Percentiles rank a stretch among this genome's conserved stretches.
Conservation (phyloP, 2,113 vertebrate genomes). For the Scopus umbretta region DNA sequence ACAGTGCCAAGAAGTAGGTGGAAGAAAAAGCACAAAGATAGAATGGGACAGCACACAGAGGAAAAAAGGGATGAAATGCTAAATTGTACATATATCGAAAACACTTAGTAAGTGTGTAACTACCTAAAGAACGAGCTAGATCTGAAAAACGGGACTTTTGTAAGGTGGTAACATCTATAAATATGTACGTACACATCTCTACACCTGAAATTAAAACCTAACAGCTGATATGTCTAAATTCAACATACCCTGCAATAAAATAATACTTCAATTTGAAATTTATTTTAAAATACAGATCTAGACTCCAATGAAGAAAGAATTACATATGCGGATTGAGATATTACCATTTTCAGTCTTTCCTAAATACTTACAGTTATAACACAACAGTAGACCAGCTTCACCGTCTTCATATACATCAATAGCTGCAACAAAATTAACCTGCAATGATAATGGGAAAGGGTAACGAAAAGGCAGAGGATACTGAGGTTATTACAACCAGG, state of each 20-base stretch:
- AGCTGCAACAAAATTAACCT: conserved; percentile 97
- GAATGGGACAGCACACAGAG: background rate
- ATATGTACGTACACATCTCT: background rate
- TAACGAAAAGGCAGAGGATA: background rate
- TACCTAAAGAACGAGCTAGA: background rate
- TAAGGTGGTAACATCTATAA: background rate
- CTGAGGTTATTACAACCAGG: background rate
- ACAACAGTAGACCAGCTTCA: conserved; percentile 93
- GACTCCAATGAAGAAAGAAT: background rate
- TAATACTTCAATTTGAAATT: background rate
- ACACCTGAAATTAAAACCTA: background rate
- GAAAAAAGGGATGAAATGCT: background rate
- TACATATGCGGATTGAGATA: background rate
- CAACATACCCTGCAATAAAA: background rate
- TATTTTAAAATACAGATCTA: background rate
- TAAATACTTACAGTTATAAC: conserved; percentile 93
- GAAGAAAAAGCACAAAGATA: background rate
- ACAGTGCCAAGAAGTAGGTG: background rate
- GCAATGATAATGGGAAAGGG: conserved; percentile 65
- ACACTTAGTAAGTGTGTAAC: background rate
- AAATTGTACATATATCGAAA: background rate
- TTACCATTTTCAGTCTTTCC: background rate
- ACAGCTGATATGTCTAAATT: background rate
- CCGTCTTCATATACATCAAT: conserved; percentile 99
- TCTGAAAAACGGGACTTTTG: background rate